Conservation (phyloP, 53 echinoderm and acorn worm genomes). For the Holothuria leucospilota region DNA sequence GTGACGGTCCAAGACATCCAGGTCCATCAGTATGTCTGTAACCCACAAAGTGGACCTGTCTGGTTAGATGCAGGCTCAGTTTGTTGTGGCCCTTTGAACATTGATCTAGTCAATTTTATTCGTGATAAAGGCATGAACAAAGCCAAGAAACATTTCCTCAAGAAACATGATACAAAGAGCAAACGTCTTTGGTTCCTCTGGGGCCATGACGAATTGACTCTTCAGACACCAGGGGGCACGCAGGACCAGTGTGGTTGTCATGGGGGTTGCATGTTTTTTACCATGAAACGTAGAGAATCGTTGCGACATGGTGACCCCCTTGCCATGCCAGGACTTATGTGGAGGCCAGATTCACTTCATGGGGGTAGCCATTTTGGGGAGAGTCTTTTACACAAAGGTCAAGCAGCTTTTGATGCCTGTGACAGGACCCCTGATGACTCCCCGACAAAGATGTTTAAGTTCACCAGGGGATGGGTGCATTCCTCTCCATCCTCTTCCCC, state of each 20-base stretch:
- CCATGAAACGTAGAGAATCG: constrained; percentile 51
- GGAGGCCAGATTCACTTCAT: constrained; percentile 54
- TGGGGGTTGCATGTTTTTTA: constrained; percentile 94
- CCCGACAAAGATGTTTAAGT: constrained; percentile 88
- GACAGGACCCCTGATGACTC: constrained; percentile 89
- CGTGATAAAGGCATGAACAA: constrained; percentile 62
- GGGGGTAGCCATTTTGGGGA: constrained; percentile 81
- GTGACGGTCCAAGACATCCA: constrained; percentile 75
- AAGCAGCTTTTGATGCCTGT: constrained; percentile 88
- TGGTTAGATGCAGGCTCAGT: constrained; percentile 88
- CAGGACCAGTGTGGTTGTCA: constrained; percentile 85
- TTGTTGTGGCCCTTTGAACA: constrained; percentile 73
- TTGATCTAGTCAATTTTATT: constrained; percentile 81
- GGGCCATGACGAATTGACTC: constrained; percentile 55
- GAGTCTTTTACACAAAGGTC: constrained; percentile 87
- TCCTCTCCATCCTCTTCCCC: constrained; percentile 61
- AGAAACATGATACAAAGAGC: constrained; percentile 74
- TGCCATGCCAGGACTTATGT: constrained; percentile 18
- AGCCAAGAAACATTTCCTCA: constrained; percentile 85
- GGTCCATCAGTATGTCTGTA: constrained; percentile 77
- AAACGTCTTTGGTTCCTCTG: constrained; percentile 95
- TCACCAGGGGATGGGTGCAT: constrained; percentile 86
- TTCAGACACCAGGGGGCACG: background rate
- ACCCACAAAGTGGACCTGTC: constrained; percentile 49
- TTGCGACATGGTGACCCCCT: constrained; percentile 40